Base-by-base conservation (phyloP, 1,140 invertebrate genomes). In the Cyclina sinensis region DNA sequence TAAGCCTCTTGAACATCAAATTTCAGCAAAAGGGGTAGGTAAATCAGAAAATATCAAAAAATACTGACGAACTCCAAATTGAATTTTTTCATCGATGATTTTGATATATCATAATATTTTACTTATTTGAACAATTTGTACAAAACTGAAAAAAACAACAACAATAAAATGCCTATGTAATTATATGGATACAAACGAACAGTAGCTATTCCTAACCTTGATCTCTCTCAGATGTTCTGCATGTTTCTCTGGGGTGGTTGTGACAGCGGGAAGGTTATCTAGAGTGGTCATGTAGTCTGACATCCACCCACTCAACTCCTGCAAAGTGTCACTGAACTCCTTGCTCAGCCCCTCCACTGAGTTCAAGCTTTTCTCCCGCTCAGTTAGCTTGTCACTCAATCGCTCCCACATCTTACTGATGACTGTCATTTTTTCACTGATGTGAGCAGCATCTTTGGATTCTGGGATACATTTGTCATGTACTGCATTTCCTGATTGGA, bases 271-370 rank as follows among this genome's bases (percentile, higher is more conserved):
- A 14, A 94, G 86, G 4, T 97, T 94, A n/a, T 97, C 97, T 37
- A 99, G 95, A 84, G 98, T 97, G 93, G 99, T 98, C 90, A 98
- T 96, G 90, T 98, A 97, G 92, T 94, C 93, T 12, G 90, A 73
- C 46, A 94, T 35, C 93, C 93, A 94, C 30, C 99, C 98, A 24
- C 97, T 97, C 89, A 99, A 98, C 54, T 97, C 97, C 94, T 98
- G 97, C 46, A 99, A 95, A 14, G 97, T 97, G 93, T 98, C 97
- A 94, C 98, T 98, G 94, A 99, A 99, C 94, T 99, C 98, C 84
- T 98, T 97, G 86, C 98, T 98, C 46, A 93, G 91, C 65, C 92
- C 92, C 30, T 93, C 91, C 32, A 95, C 91, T 0, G 93, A 91
- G 27, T 81, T 89, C 21, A 95, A 86, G 51, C 84, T 93, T 48